Base-by-base conservation (phyloP, 2,888 invertebrate species). In the Oscheius sp. region DNA sequence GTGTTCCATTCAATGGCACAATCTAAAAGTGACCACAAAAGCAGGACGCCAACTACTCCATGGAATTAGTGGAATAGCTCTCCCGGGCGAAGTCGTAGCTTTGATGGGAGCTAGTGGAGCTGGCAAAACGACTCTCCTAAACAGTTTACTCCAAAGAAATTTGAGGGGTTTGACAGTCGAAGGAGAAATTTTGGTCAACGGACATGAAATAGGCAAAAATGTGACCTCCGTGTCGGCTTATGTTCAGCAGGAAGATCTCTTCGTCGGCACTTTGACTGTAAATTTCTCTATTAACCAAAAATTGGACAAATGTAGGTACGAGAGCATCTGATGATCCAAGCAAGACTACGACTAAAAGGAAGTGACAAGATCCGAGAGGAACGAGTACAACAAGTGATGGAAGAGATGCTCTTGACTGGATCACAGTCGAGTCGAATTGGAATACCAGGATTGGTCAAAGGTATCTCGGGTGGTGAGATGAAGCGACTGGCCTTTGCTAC, bases 401-500 rank as follows among this genome's bases (percentile, higher is more conserved):
- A 0, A 90, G 93, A 94, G 93, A 90, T 96, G 83, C 93, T 94
- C 3, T 90, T 97, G 69, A 92, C 92, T 43, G 95, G 95, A 90
- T 96, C 96, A 89, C 93, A 93, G 89, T 92, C 95, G 7, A 35
- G 59, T 59, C 59, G 59, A 59, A 59, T 41, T 29, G 59, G 41
- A 27, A 25, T 25, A 2, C 55, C 55, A 6, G 55, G 55, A 9
- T 3, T 81, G 27, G 74, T 69, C 12, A 81, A 81, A 29, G 81
- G 80, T 13, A 80, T 80, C n/a, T 80, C 80, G 18, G 79, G 79
- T 0, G 98, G 98, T 0, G 98, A 98, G 90, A 93, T 93, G 92
- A 96, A 96, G 89, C 91, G 97, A 72, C 91, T 98, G 13, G 94
- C 96, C 0, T 96, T 98, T 89, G 98, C 96, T 29, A 94, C 95